Evolutionary conservation across 2,797 vertebrate genomes (phyloP), one percentile per base, ranked within the genome.

Genomic region (Pangasius larnaudii): DNA sequence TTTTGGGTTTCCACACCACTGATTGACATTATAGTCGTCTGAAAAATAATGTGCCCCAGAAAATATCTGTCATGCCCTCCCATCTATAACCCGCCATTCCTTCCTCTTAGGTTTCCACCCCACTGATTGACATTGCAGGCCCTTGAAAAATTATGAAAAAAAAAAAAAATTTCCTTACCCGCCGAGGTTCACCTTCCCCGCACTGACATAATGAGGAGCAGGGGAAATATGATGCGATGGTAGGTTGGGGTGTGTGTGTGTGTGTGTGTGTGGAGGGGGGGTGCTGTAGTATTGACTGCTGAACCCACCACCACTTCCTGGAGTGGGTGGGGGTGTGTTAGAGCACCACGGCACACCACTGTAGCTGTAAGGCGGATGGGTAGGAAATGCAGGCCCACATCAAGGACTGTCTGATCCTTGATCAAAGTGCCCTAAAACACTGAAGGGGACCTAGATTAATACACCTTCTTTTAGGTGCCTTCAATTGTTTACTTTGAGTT

Each of bases 1-100:
- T 94, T 95, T 94, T 78, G 85, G 93, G 93, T 96, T 95, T 95
- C 93, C 93, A 95, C 94, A 88, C 93, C 85, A 91, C 89, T 95
- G 95, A 95, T 93, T 95, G 95, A 95, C 94, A 95, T 95, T 94
- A 95, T 88, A 94, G 93, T 93, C 92, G 85, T 90, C 92, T 93
- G 90, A 94, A 93, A 94, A 95, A 94, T 94, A 95, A 93, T 92
- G 92, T 89, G 93, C 90, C 91, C 93, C 75, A 86, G 89, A 92
- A 93, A 92, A 88, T 90, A 91, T 91, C 89, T 89, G 89, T 89
- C 82, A 89, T 88, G 84, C 83, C 87, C 85, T 91, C 59, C 89
- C 84, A 56, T 89, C 85, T 88, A 87, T 80, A 53, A 22, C 77
- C 86, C 59, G 22, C 79, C 59, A 78, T 88, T 88, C 46, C 85